phyloP scores from a whole-genome alignment of 2,113 vertebrate genomes.

The Melanerpes aurifrons region DNA sequence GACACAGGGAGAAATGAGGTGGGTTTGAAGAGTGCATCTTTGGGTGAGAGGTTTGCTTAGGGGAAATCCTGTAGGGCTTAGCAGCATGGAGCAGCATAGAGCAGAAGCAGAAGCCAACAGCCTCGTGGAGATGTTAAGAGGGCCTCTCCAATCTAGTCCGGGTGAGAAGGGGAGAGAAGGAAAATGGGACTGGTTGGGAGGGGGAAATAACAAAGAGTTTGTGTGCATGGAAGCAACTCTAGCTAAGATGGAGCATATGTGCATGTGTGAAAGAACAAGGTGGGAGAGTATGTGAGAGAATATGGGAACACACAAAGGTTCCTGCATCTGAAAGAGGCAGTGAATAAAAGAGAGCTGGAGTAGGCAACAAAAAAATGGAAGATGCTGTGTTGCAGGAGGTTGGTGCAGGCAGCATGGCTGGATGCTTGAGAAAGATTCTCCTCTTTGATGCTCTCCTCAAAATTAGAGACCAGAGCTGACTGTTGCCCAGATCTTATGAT shows the following conservation, averaged over 20 bases:
- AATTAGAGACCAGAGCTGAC: neutral
- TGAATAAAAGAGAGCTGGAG: neutral
- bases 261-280: constrained; percentile 59
- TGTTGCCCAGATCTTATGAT: neutral
- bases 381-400: accelerated
- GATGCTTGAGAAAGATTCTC: neutral
- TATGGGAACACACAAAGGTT: neutral
- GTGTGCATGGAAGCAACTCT: neutral
- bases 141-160: neutral
- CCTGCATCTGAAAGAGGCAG: neutral
- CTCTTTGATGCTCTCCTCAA: neutral
- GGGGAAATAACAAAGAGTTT: neutral
- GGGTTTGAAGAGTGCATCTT: neutral
- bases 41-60: neutral
- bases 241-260: constrained; percentile 45
- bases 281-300: constrained; percentile 41
- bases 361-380: neutral
- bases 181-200: neutral
- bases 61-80: neutral
- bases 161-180: neutral
- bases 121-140: neutral
- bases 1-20: neutral
- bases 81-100: neutral
- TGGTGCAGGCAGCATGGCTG: neutral
- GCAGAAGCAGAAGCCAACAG: neutral